A percentile compares a stretch with the other conserved stretches of the same genome.
Conservation (phyloP, 2,113 vertebrate species). For the Cochlearius cochlearius region DNA sequence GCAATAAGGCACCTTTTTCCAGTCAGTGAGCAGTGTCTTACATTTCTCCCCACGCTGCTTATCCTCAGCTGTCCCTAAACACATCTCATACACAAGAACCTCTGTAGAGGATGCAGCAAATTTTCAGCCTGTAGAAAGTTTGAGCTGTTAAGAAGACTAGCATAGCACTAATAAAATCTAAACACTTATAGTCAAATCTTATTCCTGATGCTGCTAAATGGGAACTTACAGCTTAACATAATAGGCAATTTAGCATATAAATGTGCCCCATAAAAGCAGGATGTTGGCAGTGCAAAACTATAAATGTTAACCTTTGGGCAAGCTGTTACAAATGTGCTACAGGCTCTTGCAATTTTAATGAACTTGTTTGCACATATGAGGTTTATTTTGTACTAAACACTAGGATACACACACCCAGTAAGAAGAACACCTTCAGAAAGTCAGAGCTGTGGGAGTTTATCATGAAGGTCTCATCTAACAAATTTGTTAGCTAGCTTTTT, state of each 20-base stretch:
- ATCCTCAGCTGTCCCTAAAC: neutral
- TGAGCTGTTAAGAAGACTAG: constrained; percentile 59
- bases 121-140: constrained; percentile 59
- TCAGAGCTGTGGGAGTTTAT: neutral
- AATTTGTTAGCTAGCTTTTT: neutral
- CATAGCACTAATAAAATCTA: constrained; percentile 75
- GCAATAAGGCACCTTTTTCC: constrained; percentile 19
- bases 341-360: constrained; percentile 74
- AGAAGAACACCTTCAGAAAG: constrained; percentile 5
- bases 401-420: neutral
- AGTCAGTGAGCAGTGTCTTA: neutral
- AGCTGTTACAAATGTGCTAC: constrained; percentile 76
- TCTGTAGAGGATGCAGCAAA: constrained; percentile 16
- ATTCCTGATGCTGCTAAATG: constrained; percentile 76
- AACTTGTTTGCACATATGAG: constrained; percentile 70
- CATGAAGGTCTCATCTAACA: neutral
- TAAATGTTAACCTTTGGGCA: constrained; percentile 79
- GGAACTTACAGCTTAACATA: constrained; percentile 73
- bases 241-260: constrained; percentile 81
- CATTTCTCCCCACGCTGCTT: neutral
- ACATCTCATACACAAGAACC: neutral
- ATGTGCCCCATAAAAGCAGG: constrained; percentile 75
- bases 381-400: constrained; percentile 33
- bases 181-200: constrained; percentile 75
- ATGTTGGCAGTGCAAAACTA: constrained; percentile 74